Evolutionary conservation across 1,140 invertebrate species (phyloP), one percentile per base, ranked within the genome.

Genomic region (Ctenoplectra terminalis): DNA sequence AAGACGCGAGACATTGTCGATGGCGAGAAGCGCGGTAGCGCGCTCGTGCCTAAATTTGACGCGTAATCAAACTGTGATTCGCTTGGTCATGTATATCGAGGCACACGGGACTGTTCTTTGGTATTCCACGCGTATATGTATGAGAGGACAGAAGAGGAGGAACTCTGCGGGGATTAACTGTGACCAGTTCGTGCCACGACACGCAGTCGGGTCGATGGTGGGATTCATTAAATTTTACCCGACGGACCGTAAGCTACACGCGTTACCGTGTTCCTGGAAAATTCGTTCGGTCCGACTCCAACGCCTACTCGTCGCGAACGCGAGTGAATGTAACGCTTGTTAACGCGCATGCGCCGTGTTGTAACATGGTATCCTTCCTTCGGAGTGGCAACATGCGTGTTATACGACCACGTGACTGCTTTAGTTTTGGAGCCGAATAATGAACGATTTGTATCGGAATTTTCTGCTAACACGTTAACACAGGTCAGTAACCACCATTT

Each of bases 121-220:
- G 52, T 66, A 73, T 74, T 81, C 67, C 52, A 17, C 60, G 43
- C 54, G 79, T 81, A 87, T 61, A 70, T 89, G 87, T 84, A 80
- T 75, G 87, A 87, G 84, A 85, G 85, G 82, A 87, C 79, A 84
- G 86, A 77, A 67, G 70, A 76, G 77, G 40, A 43, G 83, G 67
- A 86, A 66, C 70, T 67, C 43, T 29, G 80, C 67, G 46, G 73
- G 82, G 74, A 79, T 86, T 82, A 85, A 88, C 70, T 83, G 88
- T 81, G 88, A 82, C 76, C 91, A 91, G 89, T 92, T 88, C 78
- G 79, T 88, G 89, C 82, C 84, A 87, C 89, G 87, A 89, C 90
- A 89, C 88, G 84, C 89, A 56, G 61, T 81, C 73, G 89, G 84
- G 81, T 73, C 87, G 88, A 84, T 87, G 87, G 86, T n/a, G 43